phyloP scores from a whole-genome alignment of 2,113 vertebrate genomes.

The Myodes glareolus region DNA sequence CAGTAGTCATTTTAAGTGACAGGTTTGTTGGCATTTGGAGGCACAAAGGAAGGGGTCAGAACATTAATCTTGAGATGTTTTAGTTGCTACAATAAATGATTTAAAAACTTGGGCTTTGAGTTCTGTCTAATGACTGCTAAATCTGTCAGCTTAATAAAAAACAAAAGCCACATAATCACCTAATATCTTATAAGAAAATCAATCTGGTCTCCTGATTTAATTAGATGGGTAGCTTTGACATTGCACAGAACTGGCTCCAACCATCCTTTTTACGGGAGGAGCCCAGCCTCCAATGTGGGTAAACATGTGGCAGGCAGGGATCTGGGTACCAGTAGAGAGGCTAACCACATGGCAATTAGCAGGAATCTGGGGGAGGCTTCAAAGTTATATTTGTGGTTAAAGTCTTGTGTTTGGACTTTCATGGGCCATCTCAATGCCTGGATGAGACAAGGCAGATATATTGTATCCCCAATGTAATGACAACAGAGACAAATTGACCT shows the following conservation, averaged over 20 bases:
- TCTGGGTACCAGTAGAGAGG: background rate
- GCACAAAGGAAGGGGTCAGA: background rate
- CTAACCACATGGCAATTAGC: background rate
- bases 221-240: constrained; percentile 1
- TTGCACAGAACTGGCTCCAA: background rate
- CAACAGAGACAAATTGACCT: constrained; percentile 55
- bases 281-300: background rate
- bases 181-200: constrained; percentile 27
- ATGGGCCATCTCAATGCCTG: background rate
- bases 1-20: constrained; percentile 20
- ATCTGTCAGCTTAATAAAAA: constrained; percentile 11
- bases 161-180: background rate
- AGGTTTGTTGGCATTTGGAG: background rate
- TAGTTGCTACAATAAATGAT: background rate
- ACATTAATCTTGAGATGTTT: background rate
- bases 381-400: constrained; percentile 5
- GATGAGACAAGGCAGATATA: constrained; percentile 3
- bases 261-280: background rate
- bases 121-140: constrained; percentile 13
- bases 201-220: background rate
- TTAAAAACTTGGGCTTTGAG: background rate
- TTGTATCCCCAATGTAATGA: background rate
- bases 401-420: background rate
- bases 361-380: background rate
- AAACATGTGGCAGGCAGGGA: background rate